Base-by-base conservation (phyloP, 1,140 invertebrate genomes). In the Zaprionus tsacasi region DNA sequence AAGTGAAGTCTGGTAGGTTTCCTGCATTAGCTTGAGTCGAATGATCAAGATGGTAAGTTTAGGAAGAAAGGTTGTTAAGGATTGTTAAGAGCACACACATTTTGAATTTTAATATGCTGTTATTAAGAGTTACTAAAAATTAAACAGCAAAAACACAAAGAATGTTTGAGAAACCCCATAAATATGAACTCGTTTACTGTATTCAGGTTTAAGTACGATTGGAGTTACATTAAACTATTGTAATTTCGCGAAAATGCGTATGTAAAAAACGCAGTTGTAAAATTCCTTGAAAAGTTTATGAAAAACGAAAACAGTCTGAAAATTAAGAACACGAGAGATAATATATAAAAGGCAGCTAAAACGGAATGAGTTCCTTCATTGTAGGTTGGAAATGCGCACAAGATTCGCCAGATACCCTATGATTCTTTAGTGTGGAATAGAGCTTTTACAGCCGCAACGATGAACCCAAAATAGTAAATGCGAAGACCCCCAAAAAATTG, bases 361-460 rank as follows among this genome's bases (percentile, higher is more conserved):
- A 78, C 85, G 81, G 71, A 89, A 81, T 13, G 68, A 88, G 88
- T 87, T 88, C 88, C 85, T 82, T 75, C 64, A 69, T 56, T 57
- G 33, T 71, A 45, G 59, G 43, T 38, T 43, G 64, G 40, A 56
- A 71, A 64, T 6, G 38, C 78, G 71, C 69, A 76, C 56, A 61
- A 36, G 50, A 65, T 64, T 64, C 76, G 40, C n/a, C 50, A 25
- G 54, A 83, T 38, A 43, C 56, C 72, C 55, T 61, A 64, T 66
- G 65, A 77, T 81, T 81, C 78, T 81, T 50, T 7, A 25, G 1
- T 68, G n/a, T 85, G 57, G 59, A 52, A 10, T 25, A 21, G 27
- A 78, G 70, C 57, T 73, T 77, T 67, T 52, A 38, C 70, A 80
- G 67, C 43, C 64, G 6, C 15, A 30, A 38, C 21, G 54, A 66